These are phyloP conservation scores for Galeruca laticollis DNA, from an alignment of 2,888 invertebrate genomes.

Conservation along the genomic window DNA sequence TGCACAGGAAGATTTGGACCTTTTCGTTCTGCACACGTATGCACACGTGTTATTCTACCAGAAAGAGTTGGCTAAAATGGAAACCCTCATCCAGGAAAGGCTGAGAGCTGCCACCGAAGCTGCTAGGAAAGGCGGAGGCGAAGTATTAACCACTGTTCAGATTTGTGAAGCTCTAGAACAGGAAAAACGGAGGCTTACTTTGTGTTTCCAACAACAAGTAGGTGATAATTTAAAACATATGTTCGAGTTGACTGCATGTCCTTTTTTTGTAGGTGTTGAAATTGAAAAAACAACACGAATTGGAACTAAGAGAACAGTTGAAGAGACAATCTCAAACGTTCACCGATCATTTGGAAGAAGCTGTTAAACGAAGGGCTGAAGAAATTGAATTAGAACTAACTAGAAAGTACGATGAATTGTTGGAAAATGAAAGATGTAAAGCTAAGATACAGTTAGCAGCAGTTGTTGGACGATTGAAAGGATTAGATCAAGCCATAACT, in stretches of 20 bases:
- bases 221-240: slow-evolving; percentile 38
- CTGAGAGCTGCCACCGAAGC: slow-evolving; percentile 75
- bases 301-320: slow-evolving; percentile 80
- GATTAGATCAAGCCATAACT: slow-evolving; percentile 81
- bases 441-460: slow-evolving; percentile 80
- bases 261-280: slow-evolving; percentile 70
- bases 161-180: slow-evolving; percentile 79
- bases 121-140: slow-evolving; percentile 69
- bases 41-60: slow-evolving; percentile 82
- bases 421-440: slow-evolving; percentile 75
- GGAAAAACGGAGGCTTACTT: slow-evolving; percentile 75
- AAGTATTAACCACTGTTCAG: slow-evolving; percentile 67
- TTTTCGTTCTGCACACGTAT: slow-evolving; percentile 84
- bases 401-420: slow-evolving; percentile 75
- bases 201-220: slow-evolving; percentile 81
- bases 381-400: slow-evolving; percentile 69
- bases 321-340: slow-evolving; percentile 90
- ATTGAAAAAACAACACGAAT: slow-evolving; percentile 77
- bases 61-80: slow-evolving; percentile 79
- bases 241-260: background rate
- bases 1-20: slow-evolving; percentile 69
- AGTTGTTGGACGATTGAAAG: slow-evolving; percentile 80
- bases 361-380: slow-evolving; percentile 70
- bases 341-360: slow-evolving; percentile 82
- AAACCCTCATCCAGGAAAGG: slow-evolving; percentile 74